Evolutionary conservation across 1,140 invertebrate species (phyloP).

Genomic region (Rhagoletis zephyria): DNA sequence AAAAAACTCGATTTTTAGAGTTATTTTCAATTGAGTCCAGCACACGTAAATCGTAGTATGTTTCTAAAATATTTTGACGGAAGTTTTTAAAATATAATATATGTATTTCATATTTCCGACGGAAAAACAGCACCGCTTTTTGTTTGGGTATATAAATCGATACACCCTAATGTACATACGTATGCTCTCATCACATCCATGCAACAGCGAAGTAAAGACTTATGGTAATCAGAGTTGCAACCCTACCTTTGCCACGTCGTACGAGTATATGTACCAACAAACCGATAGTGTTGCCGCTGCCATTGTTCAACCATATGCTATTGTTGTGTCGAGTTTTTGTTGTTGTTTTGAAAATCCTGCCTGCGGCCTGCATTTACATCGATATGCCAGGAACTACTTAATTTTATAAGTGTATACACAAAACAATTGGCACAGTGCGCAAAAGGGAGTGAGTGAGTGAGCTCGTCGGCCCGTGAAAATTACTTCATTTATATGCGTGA

Average conservation of each 20-base stretch:
- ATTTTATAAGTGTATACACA: constrained; percentile 14
- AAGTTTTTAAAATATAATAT: too few species aligned
- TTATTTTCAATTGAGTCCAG: too few species aligned
- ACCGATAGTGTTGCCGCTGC: constrained; percentile 23
- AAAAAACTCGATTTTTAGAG: too few species aligned
- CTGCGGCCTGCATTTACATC: constrained; percentile 48
- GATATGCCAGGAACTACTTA: constrained; percentile 51
- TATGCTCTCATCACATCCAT: too few species aligned
- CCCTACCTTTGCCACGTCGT: neutral
- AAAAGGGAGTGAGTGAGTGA: constrained; percentile 10
- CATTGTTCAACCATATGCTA: neutral
- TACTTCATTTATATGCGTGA: constrained; percentile 72
- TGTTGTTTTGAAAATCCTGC: constrained; percentile 39
- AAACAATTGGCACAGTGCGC: constrained; percentile 7
- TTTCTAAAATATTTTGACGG: too few species aligned
- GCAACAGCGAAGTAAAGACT: neutral
- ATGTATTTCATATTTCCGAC: too few species aligned
- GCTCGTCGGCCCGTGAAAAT: constrained; percentile 60
- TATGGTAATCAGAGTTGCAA: constrained; percentile 46
- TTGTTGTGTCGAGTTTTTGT: neutral
- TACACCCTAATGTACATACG: too few species aligned
- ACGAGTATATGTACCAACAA: neutral
- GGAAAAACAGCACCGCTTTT: too few species aligned
- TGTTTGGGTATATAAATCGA: too few species aligned
- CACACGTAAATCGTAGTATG: too few species aligned